These are phyloP conservation scores for Xestia ashworthii DNA, from an alignment of 2,888 invertebrate genomes.

Conservation along the genomic window DNA sequence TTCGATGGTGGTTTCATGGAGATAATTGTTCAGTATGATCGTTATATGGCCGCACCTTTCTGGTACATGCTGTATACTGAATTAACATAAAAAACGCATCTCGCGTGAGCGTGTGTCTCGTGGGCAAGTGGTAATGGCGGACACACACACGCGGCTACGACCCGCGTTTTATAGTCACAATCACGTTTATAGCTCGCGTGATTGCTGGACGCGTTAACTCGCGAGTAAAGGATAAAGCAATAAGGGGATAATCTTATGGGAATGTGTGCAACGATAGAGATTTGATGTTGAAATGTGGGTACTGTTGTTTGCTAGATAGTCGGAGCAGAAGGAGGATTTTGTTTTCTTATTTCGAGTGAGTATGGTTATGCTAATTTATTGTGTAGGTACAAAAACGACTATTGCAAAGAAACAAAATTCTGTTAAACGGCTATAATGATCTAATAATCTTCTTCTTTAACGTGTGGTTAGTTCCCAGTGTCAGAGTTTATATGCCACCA, in stretches of 20 bases:
- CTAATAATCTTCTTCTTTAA: no score
- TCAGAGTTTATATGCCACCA: no score
- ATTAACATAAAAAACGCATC: no score
- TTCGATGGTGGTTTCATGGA: not conserved
- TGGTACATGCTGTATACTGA: not conserved
- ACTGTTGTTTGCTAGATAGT: not conserved
- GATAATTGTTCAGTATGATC: not conserved
- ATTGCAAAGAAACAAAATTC: not conserved
- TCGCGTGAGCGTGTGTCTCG: not conserved
- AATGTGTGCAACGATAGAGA: not conserved
- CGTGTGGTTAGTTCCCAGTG: no score
- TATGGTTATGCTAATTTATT: not conserved
- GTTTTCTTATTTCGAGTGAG: not conserved
- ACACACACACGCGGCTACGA: conserved; percentile 3
- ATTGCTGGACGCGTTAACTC: conserved; percentile 15
- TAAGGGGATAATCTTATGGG: not conserved
- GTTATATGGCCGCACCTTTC: not conserved
- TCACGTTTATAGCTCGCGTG: conserved; percentile 40
- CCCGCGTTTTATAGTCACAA: conserved; percentile 44
- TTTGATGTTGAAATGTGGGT: not conserved
- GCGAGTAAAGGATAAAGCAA: conserved; percentile 2
- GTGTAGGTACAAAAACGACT: not conserved
- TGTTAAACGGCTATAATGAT: not conserved
- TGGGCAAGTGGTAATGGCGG: not conserved
- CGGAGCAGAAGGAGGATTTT: not conserved